Conservation (phyloP, 2,888 invertebrate genomes). For the Steinernema scapterisci region DNA sequence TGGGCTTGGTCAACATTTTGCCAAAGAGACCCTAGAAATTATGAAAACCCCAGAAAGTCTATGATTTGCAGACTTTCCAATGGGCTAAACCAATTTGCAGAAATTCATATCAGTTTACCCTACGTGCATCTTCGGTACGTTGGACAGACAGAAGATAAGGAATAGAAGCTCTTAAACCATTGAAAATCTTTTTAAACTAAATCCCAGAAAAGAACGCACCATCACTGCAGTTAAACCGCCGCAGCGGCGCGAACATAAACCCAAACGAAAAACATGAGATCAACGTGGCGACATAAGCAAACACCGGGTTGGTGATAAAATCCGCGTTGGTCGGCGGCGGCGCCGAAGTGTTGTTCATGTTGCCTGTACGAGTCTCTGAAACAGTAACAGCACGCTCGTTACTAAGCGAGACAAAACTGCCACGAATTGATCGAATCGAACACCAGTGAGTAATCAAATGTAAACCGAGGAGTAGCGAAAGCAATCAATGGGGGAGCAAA, state of each 20-base stretch:
- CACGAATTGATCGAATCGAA: background rate
- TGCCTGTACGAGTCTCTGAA: background rate
- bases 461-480: background rate
- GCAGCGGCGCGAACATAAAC: conserved; percentile 61
- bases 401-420: too few relatives aligned
- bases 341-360: background rate
- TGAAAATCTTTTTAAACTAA: background rate
- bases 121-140: too few relatives aligned
- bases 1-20: too few relatives aligned
- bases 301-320: conserved; percentile 25
- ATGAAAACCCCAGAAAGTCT: too few relatives aligned
- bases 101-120: too few relatives aligned
- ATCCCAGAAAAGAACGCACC: conserved; percentile 42
- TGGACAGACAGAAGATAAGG: too few relatives aligned
- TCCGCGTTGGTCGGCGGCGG: background rate
- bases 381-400: background rate
- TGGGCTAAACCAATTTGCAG: too few relatives aligned
- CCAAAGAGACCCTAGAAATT: too few relatives aligned
- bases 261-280: conserved; percentile 60
- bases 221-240: conserved; percentile 52
- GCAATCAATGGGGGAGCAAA: conserved; percentile 25
- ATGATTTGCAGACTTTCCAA: too few relatives aligned
- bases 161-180: too few relatives aligned
- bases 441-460: background rate
- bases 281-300: conserved; percentile 55